Percentiles rank a stretch among this genome's conserved stretches.
Evolutionary conservation across 2,113 vertebrate species (phyloP).

Genomic region (Typhlomys cinereus): DNA sequence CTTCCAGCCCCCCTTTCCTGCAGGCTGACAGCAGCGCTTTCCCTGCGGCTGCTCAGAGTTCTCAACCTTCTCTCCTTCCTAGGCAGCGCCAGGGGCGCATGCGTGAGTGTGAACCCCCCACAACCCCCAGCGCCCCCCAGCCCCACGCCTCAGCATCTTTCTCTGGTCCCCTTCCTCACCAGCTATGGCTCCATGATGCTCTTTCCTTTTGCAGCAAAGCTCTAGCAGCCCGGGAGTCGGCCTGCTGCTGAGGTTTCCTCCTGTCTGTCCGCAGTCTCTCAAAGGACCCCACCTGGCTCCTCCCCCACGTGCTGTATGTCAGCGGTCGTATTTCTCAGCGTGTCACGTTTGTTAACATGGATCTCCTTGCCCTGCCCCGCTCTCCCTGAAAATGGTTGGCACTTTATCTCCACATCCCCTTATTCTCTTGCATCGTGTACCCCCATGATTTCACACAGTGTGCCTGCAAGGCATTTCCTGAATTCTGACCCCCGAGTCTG

Average conservation of each 20-base stretch:
- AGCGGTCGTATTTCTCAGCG: rapidly evolving
- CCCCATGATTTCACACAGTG: background rate
- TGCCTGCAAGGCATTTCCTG: background rate
- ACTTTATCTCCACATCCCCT: background rate
- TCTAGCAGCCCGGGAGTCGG: rapidly evolving
- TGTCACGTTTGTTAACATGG: background rate
- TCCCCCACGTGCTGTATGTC: too few relatives aligned
- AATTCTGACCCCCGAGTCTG: background rate
- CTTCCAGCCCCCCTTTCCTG: too few relatives aligned
- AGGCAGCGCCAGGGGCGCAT: too few relatives aligned
- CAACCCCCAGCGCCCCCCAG: too few relatives aligned
- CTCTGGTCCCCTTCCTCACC: background rate
- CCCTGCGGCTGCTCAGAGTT: background rate
- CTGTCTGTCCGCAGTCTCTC: background rate
- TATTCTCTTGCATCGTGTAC: background rate
- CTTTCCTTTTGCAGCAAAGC: background rate
- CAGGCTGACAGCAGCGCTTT: background rate
- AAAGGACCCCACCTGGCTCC: background rate
- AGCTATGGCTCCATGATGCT: background rate
- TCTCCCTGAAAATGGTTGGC: background rate
- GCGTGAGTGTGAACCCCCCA: too few relatives aligned
- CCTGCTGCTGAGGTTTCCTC: background rate
- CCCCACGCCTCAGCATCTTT: background rate
- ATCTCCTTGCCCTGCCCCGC: background rate
- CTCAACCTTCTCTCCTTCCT: background rate